These are phyloP conservation scores for Biston stratarius DNA, from an alignment of 2,888 invertebrate genomes.

Conservation along the genomic window DNA sequence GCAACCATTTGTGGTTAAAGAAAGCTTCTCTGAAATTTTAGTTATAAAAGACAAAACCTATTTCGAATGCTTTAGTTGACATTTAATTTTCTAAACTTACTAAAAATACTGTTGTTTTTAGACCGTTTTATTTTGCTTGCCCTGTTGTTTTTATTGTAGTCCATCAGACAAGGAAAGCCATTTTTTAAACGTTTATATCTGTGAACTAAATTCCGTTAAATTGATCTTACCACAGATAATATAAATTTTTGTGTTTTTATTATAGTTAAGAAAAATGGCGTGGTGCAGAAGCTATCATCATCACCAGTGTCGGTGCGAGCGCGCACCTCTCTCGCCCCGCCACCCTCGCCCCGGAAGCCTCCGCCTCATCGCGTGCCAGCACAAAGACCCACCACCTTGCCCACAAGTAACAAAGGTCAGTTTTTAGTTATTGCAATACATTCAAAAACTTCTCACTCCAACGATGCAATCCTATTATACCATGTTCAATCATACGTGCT, in stretches of 20 bases:
- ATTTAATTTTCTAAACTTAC: too few relatives aligned
- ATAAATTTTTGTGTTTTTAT: constrained; percentile 40
- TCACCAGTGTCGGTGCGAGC: constrained; percentile 79
- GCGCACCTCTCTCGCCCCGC: constrained; percentile 73
- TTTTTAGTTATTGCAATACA: constrained; percentile 52
- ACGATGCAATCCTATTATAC: constrained; percentile 10
- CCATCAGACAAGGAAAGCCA: too few relatives aligned
- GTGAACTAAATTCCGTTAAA: too few relatives aligned
- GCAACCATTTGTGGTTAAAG: too few relatives aligned
- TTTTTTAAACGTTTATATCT: too few relatives aligned
- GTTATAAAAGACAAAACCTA: too few relatives aligned
- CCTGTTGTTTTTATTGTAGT: too few relatives aligned
- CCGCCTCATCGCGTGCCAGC: constrained; percentile 69
- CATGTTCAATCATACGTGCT: constrained; percentile 24
- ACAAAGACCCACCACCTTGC: constrained; percentile 77
- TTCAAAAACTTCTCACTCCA: not conserved
- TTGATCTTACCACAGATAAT: not conserved
- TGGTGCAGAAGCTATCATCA: constrained; percentile 78
- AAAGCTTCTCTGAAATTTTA: too few relatives aligned
- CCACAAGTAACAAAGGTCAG: constrained; percentile 78
- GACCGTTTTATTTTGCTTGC: too few relatives aligned
- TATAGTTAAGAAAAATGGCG: constrained; percentile 82
- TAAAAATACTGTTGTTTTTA: too few relatives aligned
- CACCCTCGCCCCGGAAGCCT: constrained; percentile 78
- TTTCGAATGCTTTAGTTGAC: too few relatives aligned